Evolutionary conservation across 2,888 invertebrate genomes (phyloP).

Genomic region (Bedellia somnulentella): DNA sequence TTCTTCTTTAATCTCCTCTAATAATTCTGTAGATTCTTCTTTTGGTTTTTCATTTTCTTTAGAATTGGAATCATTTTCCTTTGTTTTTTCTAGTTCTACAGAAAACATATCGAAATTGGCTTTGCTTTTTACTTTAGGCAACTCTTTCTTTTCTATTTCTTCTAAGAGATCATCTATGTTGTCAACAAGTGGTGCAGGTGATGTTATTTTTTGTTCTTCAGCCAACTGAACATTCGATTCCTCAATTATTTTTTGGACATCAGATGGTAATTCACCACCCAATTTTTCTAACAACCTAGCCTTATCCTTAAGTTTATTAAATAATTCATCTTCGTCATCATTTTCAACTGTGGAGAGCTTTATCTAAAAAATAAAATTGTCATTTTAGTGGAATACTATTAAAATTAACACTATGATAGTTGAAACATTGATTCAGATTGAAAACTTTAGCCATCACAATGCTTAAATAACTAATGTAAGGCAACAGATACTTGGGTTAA

Average conservation of each 20-base stretch:
- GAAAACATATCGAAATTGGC: constrained; percentile 20
- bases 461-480: constrained; percentile 24
- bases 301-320: constrained; percentile 46
- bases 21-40: constrained; percentile 10
- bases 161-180: constrained; percentile 39
- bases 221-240: constrained; percentile 23
- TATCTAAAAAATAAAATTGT: neutral
- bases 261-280: constrained; percentile 53
- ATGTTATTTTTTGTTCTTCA: too few relatives aligned
- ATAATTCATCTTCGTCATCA: constrained; percentile 34
- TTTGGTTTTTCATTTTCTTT: constrained; percentile 16
- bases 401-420: neutral
- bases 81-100: constrained; percentile 22
- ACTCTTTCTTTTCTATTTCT: constrained; percentile 43
- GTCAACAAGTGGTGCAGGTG: constrained; percentile 10
- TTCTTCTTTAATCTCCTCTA: too few relatives aligned
- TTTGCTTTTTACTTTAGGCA: constrained; percentile 28
- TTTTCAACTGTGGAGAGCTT: constrained; percentile 14
- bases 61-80: constrained; percentile 10
- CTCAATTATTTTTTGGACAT: constrained; percentile 43
- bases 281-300: constrained; percentile 53
- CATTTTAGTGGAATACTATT: neutral
- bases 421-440: constrained; percentile 38
- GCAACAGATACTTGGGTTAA: too few relatives aligned
- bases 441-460: constrained; percentile 52